Percentiles rank a stretch among this genome's conserved stretches.
These are phyloP conservation scores for Lasius fuliginosus DNA, from an alignment of 2,888 invertebrate species.

Conservation along the genomic window DNA sequence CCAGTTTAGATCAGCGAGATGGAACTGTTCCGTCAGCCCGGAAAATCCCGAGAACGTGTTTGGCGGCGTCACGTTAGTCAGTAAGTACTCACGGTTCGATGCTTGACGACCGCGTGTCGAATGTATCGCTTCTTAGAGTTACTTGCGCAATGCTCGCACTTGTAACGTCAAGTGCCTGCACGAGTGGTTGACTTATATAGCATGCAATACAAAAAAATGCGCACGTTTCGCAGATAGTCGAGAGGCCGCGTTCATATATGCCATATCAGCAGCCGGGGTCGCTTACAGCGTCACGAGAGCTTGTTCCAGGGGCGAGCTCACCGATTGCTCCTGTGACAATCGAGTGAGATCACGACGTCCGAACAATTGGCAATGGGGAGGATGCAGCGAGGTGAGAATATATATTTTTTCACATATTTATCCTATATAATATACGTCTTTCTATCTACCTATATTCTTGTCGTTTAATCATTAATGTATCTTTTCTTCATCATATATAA, in stretches of 20 bases:
- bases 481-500: not conserved
- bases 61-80: slow-evolving; percentile 93
- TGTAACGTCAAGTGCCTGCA: slow-evolving; percentile 29
- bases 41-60: slow-evolving; percentile 92
- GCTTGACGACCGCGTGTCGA: slow-evolving; percentile 26
- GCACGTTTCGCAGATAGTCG: slow-evolving; percentile 91
- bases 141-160: slow-evolving; percentile 17
- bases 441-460: not conserved
- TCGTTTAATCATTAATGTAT: not conserved
- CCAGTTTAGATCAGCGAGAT: slow-evolving; percentile 94
- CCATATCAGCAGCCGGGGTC: slow-evolving; percentile 95
- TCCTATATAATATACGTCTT: not conserved
- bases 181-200: slow-evolving; percentile 19
- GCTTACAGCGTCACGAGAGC: slow-evolving; percentile 95
- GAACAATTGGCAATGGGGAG: slow-evolving; percentile 96
- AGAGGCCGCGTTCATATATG: slow-evolving; percentile 96
- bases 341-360: slow-evolving; percentile 90
- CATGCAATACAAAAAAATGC: slow-evolving; percentile 26
- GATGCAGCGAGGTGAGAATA: slow-evolving; percentile 93
- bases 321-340: slow-evolving; percentile 96
- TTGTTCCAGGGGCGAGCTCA: slow-evolving; percentile 94
- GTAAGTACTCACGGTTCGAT: slow-evolving; percentile 88
- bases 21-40: slow-evolving; percentile 95
- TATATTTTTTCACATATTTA: slow-evolving; percentile 7
- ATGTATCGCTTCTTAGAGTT: slow-evolving; percentile 18